These are phyloP conservation scores for Leptodactylus fallax DNA, from an alignment of 2,797 vertebrate species.

Conservation along the genomic window DNA sequence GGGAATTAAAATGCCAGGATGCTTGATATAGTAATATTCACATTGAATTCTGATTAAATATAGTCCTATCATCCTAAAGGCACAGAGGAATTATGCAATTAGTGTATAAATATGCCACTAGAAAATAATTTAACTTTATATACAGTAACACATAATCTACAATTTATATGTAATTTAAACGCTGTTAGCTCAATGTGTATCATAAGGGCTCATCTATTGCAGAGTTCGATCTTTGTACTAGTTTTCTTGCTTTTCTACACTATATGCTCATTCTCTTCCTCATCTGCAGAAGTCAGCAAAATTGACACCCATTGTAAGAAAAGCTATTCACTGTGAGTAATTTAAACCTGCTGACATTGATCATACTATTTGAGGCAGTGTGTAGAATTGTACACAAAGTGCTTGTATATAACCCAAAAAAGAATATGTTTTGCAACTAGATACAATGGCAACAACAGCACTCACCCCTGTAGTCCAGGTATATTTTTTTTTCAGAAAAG, in stretches of 20 bases:
- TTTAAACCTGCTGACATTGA: conserved; percentile 22
- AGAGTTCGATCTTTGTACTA: not conserved
- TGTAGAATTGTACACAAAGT: not conserved
- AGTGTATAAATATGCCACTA: conserved; percentile 28
- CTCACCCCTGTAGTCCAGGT: not conserved
- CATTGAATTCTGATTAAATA: conserved; percentile 38
- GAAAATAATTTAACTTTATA: conserved; percentile 30
- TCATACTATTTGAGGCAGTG: conserved; percentile 10
- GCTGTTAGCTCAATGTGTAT: not conserved
- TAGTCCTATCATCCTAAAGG: conserved; percentile 35
- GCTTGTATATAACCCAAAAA: not conserved
- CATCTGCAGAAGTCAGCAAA: conserved; percentile 24
- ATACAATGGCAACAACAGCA: not conserved
- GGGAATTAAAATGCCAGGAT: conserved; percentile 48
- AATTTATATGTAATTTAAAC: conserved; percentile 14
- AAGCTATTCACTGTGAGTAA: not conserved
- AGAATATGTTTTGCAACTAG: not conserved
- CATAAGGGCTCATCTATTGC: not conserved
- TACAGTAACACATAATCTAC: conserved; percentile 18
- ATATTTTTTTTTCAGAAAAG: not conserved
- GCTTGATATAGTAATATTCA: conserved; percentile 40
- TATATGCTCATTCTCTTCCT: not conserved
- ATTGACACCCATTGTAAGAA: conserved; percentile 18
- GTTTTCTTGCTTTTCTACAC: not conserved
- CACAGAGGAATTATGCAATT: conserved; percentile 20